Evolutionary conservation across 2,797 vertebrate genomes (phyloP).

Genomic region (Pampus argenteus): DNA sequence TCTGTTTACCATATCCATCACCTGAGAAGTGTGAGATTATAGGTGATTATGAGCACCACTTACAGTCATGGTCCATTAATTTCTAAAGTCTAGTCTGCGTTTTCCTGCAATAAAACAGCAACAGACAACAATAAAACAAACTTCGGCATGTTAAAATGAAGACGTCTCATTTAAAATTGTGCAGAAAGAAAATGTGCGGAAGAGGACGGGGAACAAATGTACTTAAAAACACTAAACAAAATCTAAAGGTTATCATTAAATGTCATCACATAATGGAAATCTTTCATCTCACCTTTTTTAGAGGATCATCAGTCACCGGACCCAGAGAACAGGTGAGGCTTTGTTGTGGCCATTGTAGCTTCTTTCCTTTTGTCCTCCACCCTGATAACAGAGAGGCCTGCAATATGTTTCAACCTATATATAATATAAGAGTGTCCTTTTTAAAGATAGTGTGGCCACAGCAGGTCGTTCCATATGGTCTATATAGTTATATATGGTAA

Average conservation of each 20-base stretch:
- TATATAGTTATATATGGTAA: constrained; percentile 9
- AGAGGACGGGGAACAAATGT: neutral
- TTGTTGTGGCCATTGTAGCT: constrained; percentile 44
- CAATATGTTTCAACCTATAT: constrained; percentile 50
- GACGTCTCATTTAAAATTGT: constrained; percentile 6
- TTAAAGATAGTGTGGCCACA: constrained; percentile 12
- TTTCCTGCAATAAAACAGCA: constrained; percentile 13
- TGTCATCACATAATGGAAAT: constrained; percentile 40
- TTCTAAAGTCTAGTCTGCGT: constrained; percentile 16
- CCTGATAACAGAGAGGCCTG: constrained; percentile 28
- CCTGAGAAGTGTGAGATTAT: constrained; percentile 38
- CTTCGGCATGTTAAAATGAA: constrained; percentile 4
- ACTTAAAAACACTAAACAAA: constrained; percentile 1
- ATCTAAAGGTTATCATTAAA: constrained; percentile 7
- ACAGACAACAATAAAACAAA: constrained; percentile 31
- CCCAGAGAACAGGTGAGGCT: constrained; percentile 59
- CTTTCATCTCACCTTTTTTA: constrained; percentile 31
- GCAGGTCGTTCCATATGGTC: constrained; percentile 67
- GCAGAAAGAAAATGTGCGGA: neutral
- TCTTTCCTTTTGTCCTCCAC: constrained; percentile 31
- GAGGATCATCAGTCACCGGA: constrained; percentile 32
- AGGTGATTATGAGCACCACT: constrained; percentile 20
- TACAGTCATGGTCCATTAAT: constrained; percentile 42
- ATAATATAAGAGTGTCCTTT: constrained; percentile 39
- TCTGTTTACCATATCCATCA: constrained; percentile 46